These are phyloP conservation scores for Coenonympha arcania DNA, from an alignment of 2,888 invertebrate genomes.

Conservation along the genomic window DNA sequence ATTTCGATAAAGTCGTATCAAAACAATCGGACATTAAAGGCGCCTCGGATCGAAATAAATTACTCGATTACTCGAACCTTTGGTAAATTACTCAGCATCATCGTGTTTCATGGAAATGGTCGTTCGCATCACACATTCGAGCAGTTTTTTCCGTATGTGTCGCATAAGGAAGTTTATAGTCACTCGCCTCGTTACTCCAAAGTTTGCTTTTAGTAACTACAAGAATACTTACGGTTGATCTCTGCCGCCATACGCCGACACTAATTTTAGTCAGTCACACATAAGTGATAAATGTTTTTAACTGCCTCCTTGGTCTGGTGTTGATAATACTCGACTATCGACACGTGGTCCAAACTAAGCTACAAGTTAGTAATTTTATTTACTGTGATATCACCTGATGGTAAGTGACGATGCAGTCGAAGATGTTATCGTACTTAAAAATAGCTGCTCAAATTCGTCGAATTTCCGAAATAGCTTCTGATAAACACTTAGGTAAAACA, in stretches of 20 bases:
- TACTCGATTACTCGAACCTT: constrained; percentile 27
- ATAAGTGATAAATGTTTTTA: not conserved
- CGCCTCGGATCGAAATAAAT: constrained; percentile 15
- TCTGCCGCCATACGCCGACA: not conserved
- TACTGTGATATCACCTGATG: too few relatives aligned
- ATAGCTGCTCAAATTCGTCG: too few relatives aligned
- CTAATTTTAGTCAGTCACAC: not conserved
- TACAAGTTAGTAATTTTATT: too few relatives aligned
- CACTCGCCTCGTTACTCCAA: constrained; percentile 7
- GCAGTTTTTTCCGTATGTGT: constrained; percentile 40
- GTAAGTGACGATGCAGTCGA: too few relatives aligned
- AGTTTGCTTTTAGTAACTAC: constrained; percentile 12
- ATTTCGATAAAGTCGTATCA: constrained; percentile 8
- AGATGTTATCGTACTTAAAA: too few relatives aligned
- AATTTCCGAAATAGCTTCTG: too few relatives aligned
- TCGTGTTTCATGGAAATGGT: constrained; percentile 45
- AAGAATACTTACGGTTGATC: constrained; percentile 1
- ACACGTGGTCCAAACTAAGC: too few relatives aligned
- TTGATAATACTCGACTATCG: too few relatives aligned
- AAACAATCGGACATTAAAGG: constrained; percentile 8
- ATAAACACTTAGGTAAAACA: too few relatives aligned
- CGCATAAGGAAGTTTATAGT: constrained; percentile 45
- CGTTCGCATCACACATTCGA: constrained; percentile 40
- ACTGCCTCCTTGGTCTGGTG: too few relatives aligned
- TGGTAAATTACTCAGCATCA: constrained; percentile 29